These are phyloP conservation scores for Apocheima hispidaria DNA, from an alignment of 2,888 invertebrate genomes.

Conservation along the genomic window DNA sequence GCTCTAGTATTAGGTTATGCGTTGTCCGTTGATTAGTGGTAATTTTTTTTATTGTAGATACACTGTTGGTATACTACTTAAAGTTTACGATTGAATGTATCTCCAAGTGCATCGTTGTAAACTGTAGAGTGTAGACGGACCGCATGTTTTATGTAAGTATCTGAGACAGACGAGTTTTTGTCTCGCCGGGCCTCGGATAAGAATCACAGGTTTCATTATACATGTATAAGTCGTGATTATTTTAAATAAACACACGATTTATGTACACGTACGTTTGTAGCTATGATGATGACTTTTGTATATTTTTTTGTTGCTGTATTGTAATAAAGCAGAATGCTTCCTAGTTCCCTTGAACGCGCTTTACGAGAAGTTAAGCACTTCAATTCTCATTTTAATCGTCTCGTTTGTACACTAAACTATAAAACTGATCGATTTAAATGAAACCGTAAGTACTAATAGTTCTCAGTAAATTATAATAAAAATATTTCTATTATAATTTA, in stretches of 20 bases:
- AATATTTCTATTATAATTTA: neutral
- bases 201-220: constrained; percentile 67
- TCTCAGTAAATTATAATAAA: too few species aligned
- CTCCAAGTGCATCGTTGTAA: constrained; percentile 3
- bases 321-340: constrained; percentile 60
- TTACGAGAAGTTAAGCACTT: constrained; percentile 35
- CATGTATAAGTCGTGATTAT: constrained; percentile 71
- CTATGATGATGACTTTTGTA: constrained; percentile 51
- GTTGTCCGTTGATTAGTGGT: too few species aligned
- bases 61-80: too few species aligned
- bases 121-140: constrained; percentile 15
- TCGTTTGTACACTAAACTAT: constrained; percentile 14
- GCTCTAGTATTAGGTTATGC: too few species aligned
- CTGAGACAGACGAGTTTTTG: constrained; percentile 68
- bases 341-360: constrained; percentile 70
- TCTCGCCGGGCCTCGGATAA: constrained; percentile 63
- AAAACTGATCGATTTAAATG: neutral
- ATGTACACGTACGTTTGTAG: constrained; percentile 41
- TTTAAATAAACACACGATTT: constrained; percentile 62
- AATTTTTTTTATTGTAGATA: too few species aligned
- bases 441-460: neutral
- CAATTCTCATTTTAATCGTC: constrained; percentile 37
- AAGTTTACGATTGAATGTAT: neutral
- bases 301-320: constrained; percentile 59
- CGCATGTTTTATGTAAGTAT: constrained; percentile 59